Evolutionary conservation across 1,140 invertebrate species (phyloP), one percentile per base, ranked within the genome.

Genomic region (Cylas formicarius): DNA sequence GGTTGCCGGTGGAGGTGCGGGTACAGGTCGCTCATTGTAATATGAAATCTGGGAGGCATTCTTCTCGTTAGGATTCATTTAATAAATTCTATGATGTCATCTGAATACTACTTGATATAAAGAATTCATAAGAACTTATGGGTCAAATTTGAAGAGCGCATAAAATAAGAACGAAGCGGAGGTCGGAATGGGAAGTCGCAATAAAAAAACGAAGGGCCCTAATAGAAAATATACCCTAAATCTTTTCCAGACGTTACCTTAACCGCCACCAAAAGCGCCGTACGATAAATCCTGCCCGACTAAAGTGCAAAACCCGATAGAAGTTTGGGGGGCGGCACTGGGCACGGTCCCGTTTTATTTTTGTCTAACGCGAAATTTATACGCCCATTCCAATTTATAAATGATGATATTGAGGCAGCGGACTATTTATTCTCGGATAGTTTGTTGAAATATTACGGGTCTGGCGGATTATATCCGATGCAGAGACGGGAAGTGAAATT

Each of bases 331-430:
- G n/a, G n/a, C n/a, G 40, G 40, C 40, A 34, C 40, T 19, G 40
- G 40, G 35, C 27, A 43, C 35, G 20, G 40, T 36, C 18, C 42
- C 42, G 37, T 44, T 36, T 44, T 36, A 44, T 33, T 28, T 44
- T 35, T 44, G 42, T 35, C 42, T 17, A 21, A 13, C 13, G 11
- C 8, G 21, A 44, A 23, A 36, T 44, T 36, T 44, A 36, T 44
- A 21, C 32, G 23, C 23, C 42, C 37, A 36, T 44, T 44, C 37
- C 31, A 26, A 36, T 35, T 35, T 44, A 44, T 14, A 33, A 36
- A 35, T 33, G 32, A 36, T 32, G 23, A 44, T 44, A 44, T 44
- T 44, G 36, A 29, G 37, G 32, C 23, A 44, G 42, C 33, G 36
- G 31, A n/a, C n/a, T n/a, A n/a, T n/a, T n/a, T n/a, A n/a, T n/a